Conservation (phyloP, 2,797 vertebrate species). For the Artibeus lituratus region DNA sequence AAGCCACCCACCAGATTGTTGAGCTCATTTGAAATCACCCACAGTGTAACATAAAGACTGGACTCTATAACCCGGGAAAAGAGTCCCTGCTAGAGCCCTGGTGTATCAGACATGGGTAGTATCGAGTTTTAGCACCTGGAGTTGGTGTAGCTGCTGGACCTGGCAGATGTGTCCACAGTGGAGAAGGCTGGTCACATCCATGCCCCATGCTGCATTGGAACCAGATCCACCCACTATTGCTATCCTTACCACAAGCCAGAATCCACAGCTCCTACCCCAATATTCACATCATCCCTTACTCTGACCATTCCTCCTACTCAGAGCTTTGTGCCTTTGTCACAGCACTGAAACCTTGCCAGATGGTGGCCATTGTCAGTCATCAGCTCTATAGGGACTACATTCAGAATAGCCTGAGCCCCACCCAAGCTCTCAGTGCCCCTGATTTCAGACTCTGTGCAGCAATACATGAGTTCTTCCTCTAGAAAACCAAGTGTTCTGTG, state of each 20-base stretch:
- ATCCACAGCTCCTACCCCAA: slow-evolving; percentile 86
- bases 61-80: slow-evolving; percentile 92
- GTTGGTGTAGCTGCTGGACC: slow-evolving; percentile 86
- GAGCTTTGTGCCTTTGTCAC: slow-evolving; percentile 93
- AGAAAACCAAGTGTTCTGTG: slow-evolving; percentile 5
- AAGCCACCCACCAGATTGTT: slow-evolving; percentile 89
- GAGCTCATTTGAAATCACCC: slow-evolving; percentile 89
- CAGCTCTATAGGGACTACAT: slow-evolving; percentile 81
- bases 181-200: slow-evolving; percentile 90
- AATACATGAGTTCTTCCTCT: slow-evolving; percentile 76
- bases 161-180: slow-evolving; percentile 91
- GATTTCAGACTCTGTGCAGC: slow-evolving; percentile 86
- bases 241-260: slow-evolving; percentile 93
- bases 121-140: slow-evolving; percentile 89
- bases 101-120: slow-evolving; percentile 96
- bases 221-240: slow-evolving; percentile 88
- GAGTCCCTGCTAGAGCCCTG: slow-evolving; percentile 90
- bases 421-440: slow-evolving; percentile 73
- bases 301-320: slow-evolving; percentile 94
- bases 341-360: slow-evolving; percentile 86
- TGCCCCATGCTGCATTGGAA: slow-evolving; percentile 87
- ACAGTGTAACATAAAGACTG: slow-evolving; percentile 88
- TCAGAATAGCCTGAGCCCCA: slow-evolving; percentile 82
- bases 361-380: slow-evolving; percentile 89
- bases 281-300: slow-evolving; percentile 90